Evolutionary conservation across 2,113 vertebrate genomes (phyloP).

Genomic region (Ascaphus truei): DNA sequence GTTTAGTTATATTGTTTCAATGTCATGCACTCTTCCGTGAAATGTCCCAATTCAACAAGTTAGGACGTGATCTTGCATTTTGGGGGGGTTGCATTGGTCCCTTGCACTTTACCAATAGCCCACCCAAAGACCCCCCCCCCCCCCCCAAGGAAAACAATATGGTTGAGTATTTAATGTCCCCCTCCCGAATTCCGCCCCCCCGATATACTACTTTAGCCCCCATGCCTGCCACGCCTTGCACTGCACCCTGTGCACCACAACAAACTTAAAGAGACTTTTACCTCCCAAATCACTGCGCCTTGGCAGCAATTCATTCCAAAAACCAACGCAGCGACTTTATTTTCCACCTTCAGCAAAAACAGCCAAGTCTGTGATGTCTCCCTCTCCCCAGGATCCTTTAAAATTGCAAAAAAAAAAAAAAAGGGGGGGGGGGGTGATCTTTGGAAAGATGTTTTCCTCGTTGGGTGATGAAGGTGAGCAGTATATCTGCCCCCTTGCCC

Average conservation of each 20-base stretch:
- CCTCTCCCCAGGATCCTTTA: neutral
- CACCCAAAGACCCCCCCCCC: neutral
- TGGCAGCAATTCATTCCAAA: neutral
- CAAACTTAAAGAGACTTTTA: neutral
- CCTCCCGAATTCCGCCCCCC: neutral
- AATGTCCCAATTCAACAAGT: neutral
- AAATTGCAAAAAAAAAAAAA: neutral
- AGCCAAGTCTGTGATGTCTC: neutral
- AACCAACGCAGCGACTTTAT: too few relatives aligned
- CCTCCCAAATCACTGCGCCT: rapidly evolving
- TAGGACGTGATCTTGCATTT: neutral
- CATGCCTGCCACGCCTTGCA: conserved; percentile 15
- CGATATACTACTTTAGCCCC: too few relatives aligned
- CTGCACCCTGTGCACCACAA: neutral
- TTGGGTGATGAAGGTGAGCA: too few relatives aligned
- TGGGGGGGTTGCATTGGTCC: neutral
- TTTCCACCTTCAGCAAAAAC: neutral
- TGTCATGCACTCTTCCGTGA: neutral
- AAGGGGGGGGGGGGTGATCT: neutral
- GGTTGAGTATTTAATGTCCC: neutral
- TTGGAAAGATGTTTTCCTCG: neutral
- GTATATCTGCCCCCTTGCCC: too few relatives aligned
- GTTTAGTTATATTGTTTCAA: neutral
- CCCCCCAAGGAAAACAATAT: neutral
- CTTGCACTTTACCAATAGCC: too few relatives aligned